These are phyloP conservation scores for Drosophila paramelanica DNA, from an alignment of 2,888 invertebrate species.

Conservation along the genomic window DNA sequence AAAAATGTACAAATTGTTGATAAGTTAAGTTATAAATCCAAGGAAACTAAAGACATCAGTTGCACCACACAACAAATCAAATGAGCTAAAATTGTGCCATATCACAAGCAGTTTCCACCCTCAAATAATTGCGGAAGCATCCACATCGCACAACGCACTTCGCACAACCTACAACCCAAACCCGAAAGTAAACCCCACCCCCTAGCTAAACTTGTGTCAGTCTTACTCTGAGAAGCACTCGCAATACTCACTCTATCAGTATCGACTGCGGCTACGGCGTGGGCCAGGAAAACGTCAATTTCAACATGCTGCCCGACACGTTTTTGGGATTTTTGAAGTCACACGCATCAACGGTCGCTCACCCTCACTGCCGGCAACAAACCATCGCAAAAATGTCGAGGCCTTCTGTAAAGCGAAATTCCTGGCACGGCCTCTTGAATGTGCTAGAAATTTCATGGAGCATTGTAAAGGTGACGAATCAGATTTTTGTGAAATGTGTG, in stretches of 20 bases:
- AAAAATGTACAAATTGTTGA: not conserved
- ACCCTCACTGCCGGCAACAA: constrained; percentile 24
- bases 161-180: constrained; percentile 4
- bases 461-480: constrained; percentile 75
- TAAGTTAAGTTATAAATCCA: not conserved
- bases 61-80: constrained; percentile 9
- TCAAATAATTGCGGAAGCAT: constrained; percentile 14
- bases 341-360: constrained; percentile 67
- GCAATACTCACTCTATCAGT: constrained; percentile 16
- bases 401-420: constrained; percentile 61
- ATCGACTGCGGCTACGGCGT: constrained; percentile 8
- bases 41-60: constrained; percentile 13
- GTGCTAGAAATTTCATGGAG: constrained; percentile 59
- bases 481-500: constrained; percentile 70
- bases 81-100: constrained; percentile 40
- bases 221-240: constrained; percentile 24
- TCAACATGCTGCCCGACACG: constrained; percentile 82
- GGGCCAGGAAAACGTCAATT: constrained; percentile 53
- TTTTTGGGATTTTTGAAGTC: constrained; percentile 82
- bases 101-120: constrained; percentile 38
- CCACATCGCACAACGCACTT: constrained; percentile 1
- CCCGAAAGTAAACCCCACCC: not conserved
- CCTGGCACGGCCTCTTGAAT: constrained; percentile 46
- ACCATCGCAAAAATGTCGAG: constrained; percentile 18
- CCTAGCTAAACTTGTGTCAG: constrained; percentile 8